Evolutionary conservation across 2,113 vertebrate species (phyloP).

Genomic region (Melanotaenia duboulayi): DNA sequence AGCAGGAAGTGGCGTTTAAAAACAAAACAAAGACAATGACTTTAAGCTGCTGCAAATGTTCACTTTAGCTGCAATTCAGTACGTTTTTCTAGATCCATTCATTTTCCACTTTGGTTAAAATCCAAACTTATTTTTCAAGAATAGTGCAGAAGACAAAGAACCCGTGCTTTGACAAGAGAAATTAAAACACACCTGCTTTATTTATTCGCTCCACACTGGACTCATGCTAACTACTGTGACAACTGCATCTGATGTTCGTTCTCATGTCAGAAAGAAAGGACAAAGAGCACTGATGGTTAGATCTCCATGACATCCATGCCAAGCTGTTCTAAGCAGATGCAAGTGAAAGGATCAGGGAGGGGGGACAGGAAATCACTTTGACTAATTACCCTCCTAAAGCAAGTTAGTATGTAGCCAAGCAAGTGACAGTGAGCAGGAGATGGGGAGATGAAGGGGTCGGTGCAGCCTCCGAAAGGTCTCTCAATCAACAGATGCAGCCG

Average conservation of each 20-base stretch:
- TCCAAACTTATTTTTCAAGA: too few relatives aligned
- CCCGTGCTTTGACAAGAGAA: too few relatives aligned
- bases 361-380: slow-evolving; percentile 70
- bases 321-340: slow-evolving; percentile 57
- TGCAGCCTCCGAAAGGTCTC: slow-evolving; percentile 46
- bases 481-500: slow-evolving; percentile 63
- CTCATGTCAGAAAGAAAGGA: background rate
- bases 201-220: too few relatives aligned
- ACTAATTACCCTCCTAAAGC: slow-evolving; percentile 70
- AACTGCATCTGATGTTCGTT: background rate
- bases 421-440: slow-evolving; percentile 42
- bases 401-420: slow-evolving; percentile 56
- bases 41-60: too few relatives aligned
- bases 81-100: too few relatives aligned
- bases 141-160: too few relatives aligned
- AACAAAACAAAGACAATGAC: too few relatives aligned
- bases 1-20: too few relatives aligned
- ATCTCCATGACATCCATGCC: slow-evolving; percentile 38
- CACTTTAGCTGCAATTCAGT: too few relatives aligned
- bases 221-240: background rate
- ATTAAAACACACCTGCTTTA: background rate
- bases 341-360: slow-evolving; percentile 1
- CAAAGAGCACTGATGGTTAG: slow-evolving; percentile 17
- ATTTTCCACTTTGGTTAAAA: too few relatives aligned
- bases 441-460: background rate